Conservation (phyloP, 2,113 vertebrate species). For the Chaetops frenatus region DNA sequence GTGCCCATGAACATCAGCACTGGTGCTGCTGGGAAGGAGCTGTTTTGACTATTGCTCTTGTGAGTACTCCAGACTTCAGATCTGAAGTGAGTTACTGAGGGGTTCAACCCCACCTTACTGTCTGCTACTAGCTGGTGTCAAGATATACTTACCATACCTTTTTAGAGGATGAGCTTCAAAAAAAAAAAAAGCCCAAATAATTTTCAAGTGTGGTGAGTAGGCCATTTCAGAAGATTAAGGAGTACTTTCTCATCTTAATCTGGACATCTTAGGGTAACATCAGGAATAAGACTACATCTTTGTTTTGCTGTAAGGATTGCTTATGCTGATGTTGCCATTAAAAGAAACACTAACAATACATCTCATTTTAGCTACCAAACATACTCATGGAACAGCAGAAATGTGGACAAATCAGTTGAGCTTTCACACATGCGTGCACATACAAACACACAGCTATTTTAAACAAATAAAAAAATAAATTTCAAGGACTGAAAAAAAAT, state of each 20-base stretch:
- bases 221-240: not conserved
- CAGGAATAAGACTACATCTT: constrained; percentile 10
- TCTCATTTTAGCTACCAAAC: constrained; percentile 3
- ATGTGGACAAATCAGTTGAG: not conserved
- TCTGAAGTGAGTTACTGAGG: not conserved
- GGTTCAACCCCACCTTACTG: not conserved
- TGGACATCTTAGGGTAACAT: not conserved
- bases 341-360: not conserved
- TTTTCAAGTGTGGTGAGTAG: not conserved
- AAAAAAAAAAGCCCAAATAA: not conserved
- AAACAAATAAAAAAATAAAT: constrained; percentile 33
- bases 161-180: not conserved
- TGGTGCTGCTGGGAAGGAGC: not conserved
- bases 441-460: constrained; percentile 33
- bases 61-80: not conserved
- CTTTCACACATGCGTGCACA: not conserved
- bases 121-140: not conserved
- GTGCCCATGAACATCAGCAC: not conserved
- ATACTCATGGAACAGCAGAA: not conserved
- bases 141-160: constrained; percentile 41
- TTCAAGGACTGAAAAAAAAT: constrained; percentile 26
- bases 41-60: not conserved
- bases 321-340: not conserved
- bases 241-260: not conserved
- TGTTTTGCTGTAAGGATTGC: not conserved